Percentiles rank a stretch among this genome's conserved stretches.
phyloP scores from a whole-genome alignment of 2,888 invertebrate species.

The Micoletzkya japonica region DNA sequence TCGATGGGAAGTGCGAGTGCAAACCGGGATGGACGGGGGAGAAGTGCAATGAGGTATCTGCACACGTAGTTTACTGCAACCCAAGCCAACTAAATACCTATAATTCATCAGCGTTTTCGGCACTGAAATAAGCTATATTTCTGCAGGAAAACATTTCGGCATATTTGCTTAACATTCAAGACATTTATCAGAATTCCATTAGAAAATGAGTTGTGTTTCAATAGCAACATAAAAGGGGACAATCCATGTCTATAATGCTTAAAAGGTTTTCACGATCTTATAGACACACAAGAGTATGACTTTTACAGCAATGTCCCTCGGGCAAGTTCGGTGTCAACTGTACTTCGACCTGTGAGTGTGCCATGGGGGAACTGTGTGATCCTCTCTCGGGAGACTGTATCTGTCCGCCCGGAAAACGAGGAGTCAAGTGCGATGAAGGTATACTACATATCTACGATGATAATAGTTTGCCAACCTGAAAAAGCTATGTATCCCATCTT shows the following conservation, averaged over 20 bases:
- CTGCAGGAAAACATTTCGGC: no score
- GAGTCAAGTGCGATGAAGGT: slow-evolving; percentile 42
- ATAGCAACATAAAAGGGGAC: not conserved
- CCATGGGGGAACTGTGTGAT: slow-evolving; percentile 46
- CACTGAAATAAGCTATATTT: no score
- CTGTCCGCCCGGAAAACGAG: slow-evolving; percentile 56
- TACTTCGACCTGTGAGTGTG: slow-evolving; percentile 41
- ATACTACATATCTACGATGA: not conserved
- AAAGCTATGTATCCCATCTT: not conserved
- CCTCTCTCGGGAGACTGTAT: slow-evolving; percentile 57
- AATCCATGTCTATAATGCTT: not conserved
- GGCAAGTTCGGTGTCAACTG: slow-evolving; percentile 33
- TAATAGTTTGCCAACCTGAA: not conserved
- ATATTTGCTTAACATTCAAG: no score
- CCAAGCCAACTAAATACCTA: no score
- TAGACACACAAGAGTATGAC: not conserved
- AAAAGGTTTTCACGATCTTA: not conserved
- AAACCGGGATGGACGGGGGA: slow-evolving; percentile 59
- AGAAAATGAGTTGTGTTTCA: no score
- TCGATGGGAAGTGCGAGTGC: slow-evolving; percentile 58
- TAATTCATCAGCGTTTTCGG: no score
- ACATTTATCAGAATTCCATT: no score
- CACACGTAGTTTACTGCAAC: no score
- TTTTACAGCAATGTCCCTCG: slow-evolving; percentile 45
- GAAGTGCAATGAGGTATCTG: slow-evolving; percentile 42